Conservation (phyloP, 1,140 invertebrate species). For the Sitodiplosis mosellana region DNA sequence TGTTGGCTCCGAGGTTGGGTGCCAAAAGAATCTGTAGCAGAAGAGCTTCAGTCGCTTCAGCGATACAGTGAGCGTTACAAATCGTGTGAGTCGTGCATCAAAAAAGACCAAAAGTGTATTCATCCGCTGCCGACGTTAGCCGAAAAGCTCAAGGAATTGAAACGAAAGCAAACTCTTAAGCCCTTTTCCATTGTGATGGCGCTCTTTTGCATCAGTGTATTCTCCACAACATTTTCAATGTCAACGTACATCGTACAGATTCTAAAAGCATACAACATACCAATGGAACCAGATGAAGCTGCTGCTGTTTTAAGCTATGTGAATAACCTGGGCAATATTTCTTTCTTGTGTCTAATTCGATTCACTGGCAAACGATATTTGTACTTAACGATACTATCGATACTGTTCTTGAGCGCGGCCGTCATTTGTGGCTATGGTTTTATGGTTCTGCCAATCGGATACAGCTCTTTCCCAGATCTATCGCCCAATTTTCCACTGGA, state of each 20-base stretch:
- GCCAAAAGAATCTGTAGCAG: conserved; percentile 23
- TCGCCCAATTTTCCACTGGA: too few relatives aligned
- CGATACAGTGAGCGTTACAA: conserved; percentile 10
- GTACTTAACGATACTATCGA: too few relatives aligned
- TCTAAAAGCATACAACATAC: conserved; percentile 27
- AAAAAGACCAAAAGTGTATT: neutral
- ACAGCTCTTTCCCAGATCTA: too few relatives aligned
- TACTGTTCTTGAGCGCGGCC: too few relatives aligned
- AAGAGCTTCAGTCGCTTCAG: conserved; percentile 27
- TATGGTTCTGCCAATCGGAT: too few relatives aligned
- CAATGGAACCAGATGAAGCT: conserved; percentile 17
- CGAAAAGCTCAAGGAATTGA: conserved; percentile 19
- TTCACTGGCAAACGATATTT: too few relatives aligned
- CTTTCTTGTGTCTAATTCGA: too few relatives aligned
- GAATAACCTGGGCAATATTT: too few relatives aligned
- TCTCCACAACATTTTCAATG: conserved; percentile 19
- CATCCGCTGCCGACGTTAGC: conserved; percentile 5
- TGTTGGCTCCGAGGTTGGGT: conserved; percentile 32
- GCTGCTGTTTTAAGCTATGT: too few relatives aligned
- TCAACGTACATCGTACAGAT: conserved; percentile 39
- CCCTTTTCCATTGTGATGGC: conserved; percentile 27
- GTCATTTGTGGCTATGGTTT: too few relatives aligned
- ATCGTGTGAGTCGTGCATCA: conserved; percentile 2
- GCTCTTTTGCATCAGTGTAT: conserved; percentile 24
- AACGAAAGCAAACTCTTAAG: conserved; percentile 28